These are phyloP conservation scores for Pachypanchax playfairii DNA, from an alignment of 2,113 vertebrate genomes.

Conservation along the genomic window DNA sequence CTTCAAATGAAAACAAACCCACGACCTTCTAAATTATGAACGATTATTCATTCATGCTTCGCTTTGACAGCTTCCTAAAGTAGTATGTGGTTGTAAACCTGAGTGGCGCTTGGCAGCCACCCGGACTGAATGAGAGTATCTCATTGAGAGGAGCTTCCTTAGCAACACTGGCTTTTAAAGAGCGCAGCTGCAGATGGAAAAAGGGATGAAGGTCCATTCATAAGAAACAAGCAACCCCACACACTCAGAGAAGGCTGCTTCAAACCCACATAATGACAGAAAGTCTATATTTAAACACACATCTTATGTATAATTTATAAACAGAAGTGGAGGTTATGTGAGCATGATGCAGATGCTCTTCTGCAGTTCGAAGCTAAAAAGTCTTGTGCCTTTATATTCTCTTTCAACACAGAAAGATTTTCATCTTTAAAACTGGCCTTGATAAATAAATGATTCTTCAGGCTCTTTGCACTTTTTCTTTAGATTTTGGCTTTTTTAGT, in stretches of 20 bases:
- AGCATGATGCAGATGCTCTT: background rate
- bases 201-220: conserved; percentile 65
- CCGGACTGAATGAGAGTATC: conserved; percentile 47
- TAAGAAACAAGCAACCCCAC: conserved; percentile 33
- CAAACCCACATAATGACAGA: background rate
- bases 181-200: conserved; percentile 65
- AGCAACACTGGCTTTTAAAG: conserved; percentile 56
- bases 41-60: background rate
- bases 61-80: background rate
- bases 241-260: conserved; percentile 6
- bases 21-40: background rate
- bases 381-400: background rate
- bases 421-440: too few relatives aligned
- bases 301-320: conserved; percentile 22
- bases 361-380: background rate
- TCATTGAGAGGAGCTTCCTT: conserved; percentile 74
- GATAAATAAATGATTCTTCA: too few relatives aligned
- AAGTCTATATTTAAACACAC: conserved; percentile 32
- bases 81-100: conserved; percentile 35
- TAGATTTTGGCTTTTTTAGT: too few relatives aligned
- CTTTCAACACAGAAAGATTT: too few relatives aligned
- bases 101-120: conserved; percentile 36
- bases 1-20: background rate
- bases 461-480: too few relatives aligned
- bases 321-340: background rate